phyloP scores from a whole-genome alignment of 2,797 vertebrate species.

The Anguilla anguilla region DNA sequence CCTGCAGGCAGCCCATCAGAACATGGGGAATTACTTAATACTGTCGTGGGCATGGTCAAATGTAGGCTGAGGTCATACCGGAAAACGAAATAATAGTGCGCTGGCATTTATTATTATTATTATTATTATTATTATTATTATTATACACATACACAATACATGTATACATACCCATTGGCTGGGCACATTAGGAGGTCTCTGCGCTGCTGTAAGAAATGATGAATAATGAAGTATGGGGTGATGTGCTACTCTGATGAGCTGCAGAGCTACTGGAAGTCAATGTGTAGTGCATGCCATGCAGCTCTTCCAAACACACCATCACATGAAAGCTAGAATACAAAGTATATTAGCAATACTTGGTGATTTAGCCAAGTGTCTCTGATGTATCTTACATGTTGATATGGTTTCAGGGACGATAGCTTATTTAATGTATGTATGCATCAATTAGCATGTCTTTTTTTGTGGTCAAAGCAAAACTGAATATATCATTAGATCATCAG shows the following conservation, averaged over 20 bases:
- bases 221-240: constrained; percentile 30
- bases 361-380: background rate
- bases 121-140: background rate
- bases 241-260: constrained; percentile 5
- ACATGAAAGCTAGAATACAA: background rate
- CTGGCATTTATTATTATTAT: constrained; percentile 4
- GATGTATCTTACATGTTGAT: too few relatives aligned
- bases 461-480: background rate
- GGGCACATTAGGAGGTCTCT: background rate
- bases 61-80: background rate
- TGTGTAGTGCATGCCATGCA: background rate
- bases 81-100: background rate
- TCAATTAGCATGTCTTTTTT: background rate
- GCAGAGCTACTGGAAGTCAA: background rate
- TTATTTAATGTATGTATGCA: too few relatives aligned
- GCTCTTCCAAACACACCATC: background rate
- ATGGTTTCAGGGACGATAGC: background rate
- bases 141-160: background rate
- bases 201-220: constrained; percentile 3
- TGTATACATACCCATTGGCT: constrained; percentile 3
- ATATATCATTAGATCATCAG: background rate
- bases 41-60: background rate
- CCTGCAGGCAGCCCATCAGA: constrained; percentile 43
- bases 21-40: constrained; percentile 32
- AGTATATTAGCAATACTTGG: background rate